Conservation (phyloP, 2,113 vertebrate species). For the Rousettus leschenaultii region DNA sequence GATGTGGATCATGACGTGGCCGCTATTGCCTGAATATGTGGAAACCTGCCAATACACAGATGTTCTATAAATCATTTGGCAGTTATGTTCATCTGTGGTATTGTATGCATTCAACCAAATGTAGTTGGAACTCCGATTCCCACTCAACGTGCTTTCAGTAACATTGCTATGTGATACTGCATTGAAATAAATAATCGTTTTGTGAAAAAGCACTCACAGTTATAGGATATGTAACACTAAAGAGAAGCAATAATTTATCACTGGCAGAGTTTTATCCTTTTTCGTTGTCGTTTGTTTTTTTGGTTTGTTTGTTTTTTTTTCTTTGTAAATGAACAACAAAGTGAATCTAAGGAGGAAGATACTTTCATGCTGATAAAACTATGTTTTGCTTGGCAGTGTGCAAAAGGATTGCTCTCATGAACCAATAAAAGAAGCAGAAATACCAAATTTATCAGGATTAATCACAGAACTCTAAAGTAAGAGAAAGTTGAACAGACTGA, state of each 20-base stretch:
- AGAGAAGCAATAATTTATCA: not conserved
- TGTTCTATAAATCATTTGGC: not conserved
- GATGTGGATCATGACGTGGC: not conserved
- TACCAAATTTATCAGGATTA: not conserved
- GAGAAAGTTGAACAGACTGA: not conserved
- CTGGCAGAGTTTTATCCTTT: not conserved
- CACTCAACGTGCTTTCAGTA: not conserved
- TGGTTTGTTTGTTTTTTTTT: not conserved
- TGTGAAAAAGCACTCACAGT: not conserved
- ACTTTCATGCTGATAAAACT: not conserved
- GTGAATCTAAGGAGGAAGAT: not conserved
- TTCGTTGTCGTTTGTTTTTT: not conserved
- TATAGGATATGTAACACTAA: not conserved
- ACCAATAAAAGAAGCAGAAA: not conserved
- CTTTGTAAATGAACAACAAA: not conserved
- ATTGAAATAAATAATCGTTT: not conserved
- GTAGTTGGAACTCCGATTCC: not conserved
- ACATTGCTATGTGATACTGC: not conserved
- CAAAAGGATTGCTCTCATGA: not conserved
- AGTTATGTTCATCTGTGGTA: not conserved
- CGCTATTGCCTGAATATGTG: not conserved
- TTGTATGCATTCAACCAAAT: not conserved
- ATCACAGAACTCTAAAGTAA: conserved; percentile 13
- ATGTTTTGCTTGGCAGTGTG: not conserved
- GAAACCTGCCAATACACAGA: not conserved